Evolutionary conservation across 2,113 vertebrate genomes (phyloP), one percentile per base, ranked within the genome.

Genomic region (Sturnira hondurensis): DNA sequence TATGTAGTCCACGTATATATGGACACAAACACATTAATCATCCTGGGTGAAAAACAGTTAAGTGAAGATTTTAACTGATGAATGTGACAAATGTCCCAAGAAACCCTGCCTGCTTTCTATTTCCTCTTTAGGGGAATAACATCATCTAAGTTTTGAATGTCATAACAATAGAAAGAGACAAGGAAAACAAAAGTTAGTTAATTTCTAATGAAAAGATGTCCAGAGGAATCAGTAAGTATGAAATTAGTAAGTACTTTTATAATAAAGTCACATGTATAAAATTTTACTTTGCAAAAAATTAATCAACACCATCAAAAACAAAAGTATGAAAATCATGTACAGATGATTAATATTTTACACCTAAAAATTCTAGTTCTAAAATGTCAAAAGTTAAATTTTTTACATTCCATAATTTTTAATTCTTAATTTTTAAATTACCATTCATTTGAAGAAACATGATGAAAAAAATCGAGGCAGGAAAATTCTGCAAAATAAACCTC

Each of bases 281-380:
- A 58, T 74, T 17, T 81, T 93, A 73, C 87, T 81, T 91, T 85
- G 12, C 26, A 93, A 93, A 91, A 82, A 86, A 93, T 52, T 77
- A 95, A 83, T 43, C 31, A 83, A 84, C 7, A 92, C 10, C 77
- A 85, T 47, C 67, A 89, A 82, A 87, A 50, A 8, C 20, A 67
- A 90, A 89, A 89, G 17, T 17, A 91, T 67, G 11, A 14, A 28
- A 70, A 81, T 56, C 70, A 74, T 41, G 15, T 50, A 78, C 83
- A 78, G 17, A 56, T n/a, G 11, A 90, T 58, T 58, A 24, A 50
- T 84, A 81, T 81, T 96, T 77, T 83, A 95, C 3, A 94, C 5
- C 19, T 91, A 93, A 91, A 90, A 76, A 92, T 50, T 81, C 86
- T 33, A 91, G 63, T 77, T 85, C 31, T 26, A 93, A 83, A 83